A percentile compares a stretch with the other conserved stretches of the same genome.
Conservation (phyloP, 1,140 invertebrate species). For the Ladona fulva region DNA sequence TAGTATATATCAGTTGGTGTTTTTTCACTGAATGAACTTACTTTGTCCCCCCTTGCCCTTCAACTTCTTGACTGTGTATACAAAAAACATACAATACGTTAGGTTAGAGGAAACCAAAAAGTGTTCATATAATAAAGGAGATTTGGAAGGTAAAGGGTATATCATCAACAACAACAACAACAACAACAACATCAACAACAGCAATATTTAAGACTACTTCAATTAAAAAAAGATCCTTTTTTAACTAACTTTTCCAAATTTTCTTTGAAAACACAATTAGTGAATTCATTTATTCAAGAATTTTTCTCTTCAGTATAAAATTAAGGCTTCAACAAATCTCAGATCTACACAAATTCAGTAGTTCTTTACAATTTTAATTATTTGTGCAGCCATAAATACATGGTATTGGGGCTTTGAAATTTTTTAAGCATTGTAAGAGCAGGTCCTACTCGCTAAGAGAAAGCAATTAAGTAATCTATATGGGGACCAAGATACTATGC, state of each 20-base stretch:
- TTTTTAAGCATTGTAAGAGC: neutral
- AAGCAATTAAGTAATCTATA: neutral
- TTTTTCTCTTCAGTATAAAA: neutral
- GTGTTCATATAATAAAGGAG: constrained; percentile 12
- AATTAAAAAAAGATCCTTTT: neutral
- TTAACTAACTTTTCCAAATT: neutral
- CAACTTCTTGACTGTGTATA: constrained; percentile 17
- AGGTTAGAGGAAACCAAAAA: constrained; percentile 15
- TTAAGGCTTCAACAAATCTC: neutral
- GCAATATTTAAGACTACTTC: neutral
- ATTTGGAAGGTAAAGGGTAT: neutral
- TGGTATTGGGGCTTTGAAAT: neutral
- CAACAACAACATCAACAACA: constrained; percentile 15
- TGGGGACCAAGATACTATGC: neutral
- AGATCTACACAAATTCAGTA: neutral
- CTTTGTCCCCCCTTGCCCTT: constrained; percentile 13
- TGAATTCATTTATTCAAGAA: neutral
- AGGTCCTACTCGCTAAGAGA: neutral
- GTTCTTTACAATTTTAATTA: neutral
- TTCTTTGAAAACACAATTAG: neutral
- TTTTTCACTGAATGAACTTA: constrained; percentile 12
- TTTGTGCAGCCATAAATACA: constrained; percentile 1
- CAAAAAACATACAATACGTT: constrained; percentile 16
- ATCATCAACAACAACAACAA: constrained; percentile 10
- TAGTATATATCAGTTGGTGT: constrained; percentile 11